These are phyloP conservation scores for Cavia aperea DNA, from an alignment of 2,113 vertebrate species.

Conservation along the genomic window DNA sequence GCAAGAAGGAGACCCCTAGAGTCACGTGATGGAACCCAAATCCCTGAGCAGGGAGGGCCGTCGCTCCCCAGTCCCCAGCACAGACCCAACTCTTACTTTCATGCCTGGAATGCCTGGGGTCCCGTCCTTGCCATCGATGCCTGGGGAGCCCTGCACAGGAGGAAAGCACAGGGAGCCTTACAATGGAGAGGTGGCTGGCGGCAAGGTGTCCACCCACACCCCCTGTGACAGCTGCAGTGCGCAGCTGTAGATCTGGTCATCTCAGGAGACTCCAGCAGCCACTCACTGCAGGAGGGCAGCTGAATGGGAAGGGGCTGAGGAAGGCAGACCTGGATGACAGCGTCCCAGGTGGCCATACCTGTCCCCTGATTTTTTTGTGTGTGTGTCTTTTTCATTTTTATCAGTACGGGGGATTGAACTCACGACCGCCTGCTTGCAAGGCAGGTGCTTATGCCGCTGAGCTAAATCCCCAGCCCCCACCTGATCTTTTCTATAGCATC, in stretches of 20 bases:
- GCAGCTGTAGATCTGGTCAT: neutral
- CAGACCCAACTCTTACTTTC: constrained; percentile 79
- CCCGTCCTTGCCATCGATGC: constrained; percentile 96
- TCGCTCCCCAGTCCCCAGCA: neutral
- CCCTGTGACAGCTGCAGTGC: neutral
- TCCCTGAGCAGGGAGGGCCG: neutral
- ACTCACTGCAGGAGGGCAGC: neutral
- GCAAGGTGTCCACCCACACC: neutral
- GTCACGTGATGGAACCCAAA: neutral
- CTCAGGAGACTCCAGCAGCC: neutral
- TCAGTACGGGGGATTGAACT: too few relatives aligned
- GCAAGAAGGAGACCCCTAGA: neutral
- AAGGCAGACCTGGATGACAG: neutral
- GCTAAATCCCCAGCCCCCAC: too few relatives aligned
- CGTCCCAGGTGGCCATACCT: neutral
- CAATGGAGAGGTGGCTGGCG: neutral
- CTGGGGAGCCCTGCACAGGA: constrained; percentile 87
- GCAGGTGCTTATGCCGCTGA: too few relatives aligned
- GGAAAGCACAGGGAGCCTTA: constrained; percentile 25
- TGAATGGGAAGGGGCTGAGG: neutral
- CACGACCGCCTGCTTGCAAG: too few relatives aligned
- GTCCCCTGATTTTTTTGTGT: neutral
- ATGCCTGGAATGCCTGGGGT: constrained; percentile 90
- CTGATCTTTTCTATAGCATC: neutral
- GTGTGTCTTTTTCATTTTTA: too few relatives aligned